Base-by-base conservation (phyloP, 1,140 invertebrate species). In the Drosophila pruinosa region DNA sequence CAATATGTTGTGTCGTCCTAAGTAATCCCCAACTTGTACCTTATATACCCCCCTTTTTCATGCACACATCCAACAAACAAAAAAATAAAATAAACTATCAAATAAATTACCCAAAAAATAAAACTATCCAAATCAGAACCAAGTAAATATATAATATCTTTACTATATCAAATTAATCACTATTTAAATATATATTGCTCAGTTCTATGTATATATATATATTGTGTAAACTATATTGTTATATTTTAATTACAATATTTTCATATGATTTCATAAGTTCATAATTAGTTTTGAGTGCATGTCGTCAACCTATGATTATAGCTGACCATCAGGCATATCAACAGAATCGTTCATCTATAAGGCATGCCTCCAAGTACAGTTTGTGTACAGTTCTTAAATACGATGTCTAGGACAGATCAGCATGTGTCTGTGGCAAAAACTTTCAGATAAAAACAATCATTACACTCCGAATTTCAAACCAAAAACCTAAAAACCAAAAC, bases 401-500 rank as follows among this genome's bases (percentile, higher is more conserved):
- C 28, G 36, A 43, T 64, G 31, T 52, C 39, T 39, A 34, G 24
- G 19, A 64, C 59, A 64, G 41, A 39, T 31, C 21, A 39, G 67
- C 59, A 70, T 53, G 67, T 24, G 34, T 65, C 53, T 65, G 62
- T 57, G 12, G 14, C 24, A 26, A 15, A 15, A 26, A 28, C 12
- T 4, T 31, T 26, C 31, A 50, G 15, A 61, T 47, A 54, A n/a
- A n/a, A n/a, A 78, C 80, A 58, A 73, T 75, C 81, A 78, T 83
- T 88, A 88, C 82, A 88, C 82, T 88, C 82, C 82, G 82, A 88
- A 88, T 88, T 88, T 88, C 82, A 88, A 82, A 88, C 43, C 73
- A 74, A 76, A 45, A 38, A 38, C 17, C 3, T 22, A 22, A 48
- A 62, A 34, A 61, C 38, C 52, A 57, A 39, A 48, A 48, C n/a